Evolutionary conservation across 1,140 invertebrate genomes (phyloP), one percentile per base, ranked within the genome.

Genomic region (Rhysida immarginata): DNA sequence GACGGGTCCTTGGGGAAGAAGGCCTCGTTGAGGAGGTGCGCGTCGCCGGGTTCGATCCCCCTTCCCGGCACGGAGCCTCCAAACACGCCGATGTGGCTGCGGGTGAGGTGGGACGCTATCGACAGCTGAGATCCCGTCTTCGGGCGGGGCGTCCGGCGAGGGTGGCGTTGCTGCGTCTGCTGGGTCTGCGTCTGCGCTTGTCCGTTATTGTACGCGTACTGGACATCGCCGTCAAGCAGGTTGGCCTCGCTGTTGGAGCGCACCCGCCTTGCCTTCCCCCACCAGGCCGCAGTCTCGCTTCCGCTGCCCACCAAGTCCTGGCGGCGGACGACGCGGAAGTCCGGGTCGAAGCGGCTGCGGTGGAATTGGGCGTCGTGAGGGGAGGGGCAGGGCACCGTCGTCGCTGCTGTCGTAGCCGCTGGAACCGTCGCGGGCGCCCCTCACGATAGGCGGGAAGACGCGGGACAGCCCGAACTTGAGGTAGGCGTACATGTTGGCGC

Each of bases 401-500:
- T 81, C 78, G 58, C 78, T 79, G 61, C 87, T 91, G 63, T 92
- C 87, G 66, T 92, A 92, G 1, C 88, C 88, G 58, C 85, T 89
- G 8, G 87, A 90, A 0, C 80, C 80, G 62, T 82, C 80, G 14
- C 72, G 61, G 29, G 50, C 54, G 23, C 50, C 54, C 41, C 56
- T 21, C 2, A 23, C 2, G n/a, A n/a, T n/a, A 0, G 87, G 87
- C 21, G 89, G 87, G 66, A 92, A 81, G 0, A 93, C 90, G 29
- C 91, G 76, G 0, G 91, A 90, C 45, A 94, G 70, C 1, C 91
- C 91, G 63, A 94, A 94, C 68, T 93, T 91, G 24, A 94, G 74
- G 71, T 93, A 93, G 2, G 88, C 90, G 68, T 88, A 90, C 73
- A 92, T 91, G 65, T 92, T 92, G 11, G 83, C 83, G 18, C 87